A percentile compares a stretch with the other conserved stretches of the same genome.
Evolutionary conservation across 2,888 invertebrate species (phyloP).

Genomic region (Euproctis similis): DNA sequence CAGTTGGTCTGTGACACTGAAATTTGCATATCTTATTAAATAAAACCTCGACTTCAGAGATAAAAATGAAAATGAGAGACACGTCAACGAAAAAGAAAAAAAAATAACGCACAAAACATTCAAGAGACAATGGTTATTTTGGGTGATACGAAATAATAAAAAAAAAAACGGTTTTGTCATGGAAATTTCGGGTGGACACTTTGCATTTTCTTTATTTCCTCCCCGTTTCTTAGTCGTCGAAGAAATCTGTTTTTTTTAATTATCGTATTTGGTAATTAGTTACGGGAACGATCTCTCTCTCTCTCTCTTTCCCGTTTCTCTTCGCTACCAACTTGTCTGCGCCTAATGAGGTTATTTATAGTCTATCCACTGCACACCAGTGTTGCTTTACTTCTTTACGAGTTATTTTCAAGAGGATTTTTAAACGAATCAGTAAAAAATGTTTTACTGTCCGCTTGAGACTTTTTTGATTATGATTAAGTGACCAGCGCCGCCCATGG

Average conservation of each 20-base stretch:
- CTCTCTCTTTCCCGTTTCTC: slow-evolving; percentile 57
- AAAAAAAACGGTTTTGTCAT: slow-evolving; percentile 68
- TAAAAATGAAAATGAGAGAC: slow-evolving; percentile 72
- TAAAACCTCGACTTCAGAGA: slow-evolving; percentile 62
- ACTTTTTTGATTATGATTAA: too few species aligned
- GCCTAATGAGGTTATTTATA: slow-evolving; percentile 68
- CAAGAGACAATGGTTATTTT: slow-evolving; percentile 71
- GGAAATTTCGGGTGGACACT: slow-evolving; percentile 71
- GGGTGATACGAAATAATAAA: slow-evolving; percentile 65
- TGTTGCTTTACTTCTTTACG: slow-evolving; percentile 15
- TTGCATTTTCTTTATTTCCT: slow-evolving; percentile 71
- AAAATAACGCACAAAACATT: slow-evolving; percentile 58
- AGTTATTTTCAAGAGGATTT: too few species aligned
- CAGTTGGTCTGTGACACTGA: slow-evolving; percentile 38
- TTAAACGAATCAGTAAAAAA: too few species aligned
- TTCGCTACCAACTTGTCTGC: slow-evolving; percentile 61
- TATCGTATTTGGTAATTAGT: slow-evolving; percentile 76
- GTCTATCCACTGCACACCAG: slow-evolving; percentile 31
- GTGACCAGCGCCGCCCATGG: too few species aligned
- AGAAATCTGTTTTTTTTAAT: slow-evolving; percentile 73
- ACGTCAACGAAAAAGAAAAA: slow-evolving; percentile 58
- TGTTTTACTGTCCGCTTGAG: too few species aligned
- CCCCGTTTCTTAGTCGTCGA: slow-evolving; percentile 46
- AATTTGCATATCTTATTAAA: slow-evolving; percentile 74
- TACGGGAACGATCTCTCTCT: slow-evolving; percentile 64